Base-by-base conservation (phyloP, 2,113 vertebrate species). In the Callionymus lyra region DNA sequence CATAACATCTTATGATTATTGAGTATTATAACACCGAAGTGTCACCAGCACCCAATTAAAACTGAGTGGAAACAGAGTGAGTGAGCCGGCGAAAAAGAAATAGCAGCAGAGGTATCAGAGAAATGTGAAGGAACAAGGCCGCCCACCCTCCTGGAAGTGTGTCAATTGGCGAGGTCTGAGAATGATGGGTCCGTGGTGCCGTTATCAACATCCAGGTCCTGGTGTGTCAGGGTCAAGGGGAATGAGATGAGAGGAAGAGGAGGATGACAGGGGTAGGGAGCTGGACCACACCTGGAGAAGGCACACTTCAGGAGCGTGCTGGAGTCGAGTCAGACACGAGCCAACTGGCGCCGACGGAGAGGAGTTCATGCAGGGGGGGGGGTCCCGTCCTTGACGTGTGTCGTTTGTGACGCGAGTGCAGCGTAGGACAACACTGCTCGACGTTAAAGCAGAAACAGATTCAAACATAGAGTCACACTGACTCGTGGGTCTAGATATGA, bases 211-310 rank as follows among this genome's bases (percentile, higher is more conserved):
- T 46, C 33, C 16, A 58, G 63, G 70, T 62, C 44, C 1, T 38
- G 14, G 35, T 1, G 14, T 55, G 68, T 79, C 76, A 74, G 66
- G 72, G 74, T 78, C 64, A 76, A 72, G 74, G 70, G 63, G 62
- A 82, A 51, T 32, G 6, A 77, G 65, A 74, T 74, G 77, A 79
- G 73, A 74, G 59, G 53, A 35, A 47, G 19, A 37, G 54, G 48
- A 31, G 31, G n/a, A 16, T 34, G 13, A 13, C 48, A 14, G 40
- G 35, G 11, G 8, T 27, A 21, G 41, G 42, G 36, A 38, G 61
- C 47, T 48, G 63, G 72, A 80, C 79, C 79, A 79, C 79, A 82
- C 79, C 76, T 72, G 74, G 59, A 51, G 74, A 56, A 65, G 76
- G 47, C 79, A 76, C 76, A 45, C 74, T 79, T 57, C 50, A 35